Evolutionary conservation across 2,797 vertebrate species (phyloP).

Genomic region (Hoplostethus mediterraneus): DNA sequence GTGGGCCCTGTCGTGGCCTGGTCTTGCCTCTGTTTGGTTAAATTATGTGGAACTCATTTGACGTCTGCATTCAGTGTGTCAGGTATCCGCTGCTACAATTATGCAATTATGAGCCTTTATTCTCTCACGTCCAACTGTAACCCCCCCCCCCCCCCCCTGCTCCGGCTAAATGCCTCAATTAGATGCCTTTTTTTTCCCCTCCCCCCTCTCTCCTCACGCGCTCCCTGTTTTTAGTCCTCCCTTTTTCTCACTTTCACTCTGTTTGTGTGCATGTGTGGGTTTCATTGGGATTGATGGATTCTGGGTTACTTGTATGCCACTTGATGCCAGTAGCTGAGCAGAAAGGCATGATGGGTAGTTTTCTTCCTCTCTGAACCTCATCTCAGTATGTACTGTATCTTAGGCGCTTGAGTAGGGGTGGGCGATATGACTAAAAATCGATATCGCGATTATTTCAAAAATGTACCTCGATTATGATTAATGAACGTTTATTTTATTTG

Average conservation of each 20-base stretch:
- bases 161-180: slow-evolving; percentile 78
- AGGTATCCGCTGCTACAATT: slow-evolving; percentile 88
- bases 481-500: no score
- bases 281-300: slow-evolving; percentile 8
- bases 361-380: not conserved
- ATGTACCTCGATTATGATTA: no score
- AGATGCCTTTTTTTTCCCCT: slow-evolving; percentile 39
- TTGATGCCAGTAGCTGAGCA: slow-evolving; percentile 6
- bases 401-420: not conserved
- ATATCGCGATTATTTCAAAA: no score
- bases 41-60: slow-evolving; percentile 88
- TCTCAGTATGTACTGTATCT: slow-evolving; percentile 4
- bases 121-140: slow-evolving; percentile 75
- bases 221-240: slow-evolving; percentile 45
- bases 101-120: slow-evolving; percentile 89
- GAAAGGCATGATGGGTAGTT: slow-evolving; percentile 41
- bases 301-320: slow-evolving; percentile 10
- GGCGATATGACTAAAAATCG: no score
- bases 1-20: slow-evolving; percentile 73
- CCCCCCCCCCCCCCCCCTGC: slow-evolving; percentile 60
- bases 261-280: slow-evolving; percentile 6
- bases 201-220: slow-evolving; percentile 34
- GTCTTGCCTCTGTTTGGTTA: slow-evolving; percentile 86
- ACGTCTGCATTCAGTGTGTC: slow-evolving; percentile 85
- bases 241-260: slow-evolving; percentile 34